These are phyloP conservation scores for Clinocottus analis DNA, from an alignment of 2,113 vertebrate genomes.

Conservation along the genomic window DNA sequence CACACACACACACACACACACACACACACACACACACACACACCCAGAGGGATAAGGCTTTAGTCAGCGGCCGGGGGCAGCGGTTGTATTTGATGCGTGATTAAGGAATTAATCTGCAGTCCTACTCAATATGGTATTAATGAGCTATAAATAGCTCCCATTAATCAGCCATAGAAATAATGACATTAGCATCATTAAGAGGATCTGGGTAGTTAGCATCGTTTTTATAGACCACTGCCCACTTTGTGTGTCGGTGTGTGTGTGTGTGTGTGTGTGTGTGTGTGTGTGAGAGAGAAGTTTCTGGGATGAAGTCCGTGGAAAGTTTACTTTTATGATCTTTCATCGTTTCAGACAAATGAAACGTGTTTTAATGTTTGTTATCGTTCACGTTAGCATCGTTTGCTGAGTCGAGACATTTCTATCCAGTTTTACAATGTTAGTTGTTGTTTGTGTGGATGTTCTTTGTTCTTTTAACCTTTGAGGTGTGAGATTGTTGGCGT, in stretches of 20 bases:
- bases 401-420: no score
- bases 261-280: conserved; percentile 15
- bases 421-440: not conserved
- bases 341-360: no score
- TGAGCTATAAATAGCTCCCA: conserved; percentile 72
- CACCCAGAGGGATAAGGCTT: conserved; percentile 35
- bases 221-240: conserved; percentile 53
- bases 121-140: conserved; percentile 76
- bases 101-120: conserved; percentile 76
- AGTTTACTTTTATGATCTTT: no score
- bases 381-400: no score
- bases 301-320: no score
- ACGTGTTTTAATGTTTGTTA: no score
- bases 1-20: conserved; percentile 30
- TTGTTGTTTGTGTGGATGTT: not conserved
- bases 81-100: conserved; percentile 70
- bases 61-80: conserved; percentile 58
- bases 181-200: conserved; percentile 77
- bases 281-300: not conserved
- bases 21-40: conserved; percentile 32
- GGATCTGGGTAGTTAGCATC: conserved; percentile 63
- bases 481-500: no score
- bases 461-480: not conserved
- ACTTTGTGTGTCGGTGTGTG: conserved; percentile 33
- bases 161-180: conserved; percentile 74